Evolutionary conservation across 2,888 invertebrate genomes (phyloP).

Genomic region (Tanypteryx hageni): DNA sequence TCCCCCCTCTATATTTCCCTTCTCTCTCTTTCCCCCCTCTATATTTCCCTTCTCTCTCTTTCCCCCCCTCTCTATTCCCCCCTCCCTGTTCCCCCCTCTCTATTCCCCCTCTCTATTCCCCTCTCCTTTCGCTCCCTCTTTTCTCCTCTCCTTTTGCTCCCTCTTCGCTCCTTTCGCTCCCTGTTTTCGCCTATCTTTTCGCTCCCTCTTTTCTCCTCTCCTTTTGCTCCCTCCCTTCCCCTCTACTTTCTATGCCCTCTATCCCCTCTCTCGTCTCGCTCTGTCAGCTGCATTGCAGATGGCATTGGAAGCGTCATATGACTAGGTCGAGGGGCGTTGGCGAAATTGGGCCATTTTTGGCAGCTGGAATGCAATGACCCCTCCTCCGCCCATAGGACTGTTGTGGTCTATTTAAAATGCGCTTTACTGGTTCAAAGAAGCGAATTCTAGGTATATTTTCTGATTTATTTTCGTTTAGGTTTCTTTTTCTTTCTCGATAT

Average conservation of each 20-base stretch:
- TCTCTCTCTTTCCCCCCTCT: constrained; percentile 16
- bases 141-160: not conserved
- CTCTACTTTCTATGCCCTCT: not conserved
- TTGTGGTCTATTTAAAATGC: not conserved
- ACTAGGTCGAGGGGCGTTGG: not conserved
- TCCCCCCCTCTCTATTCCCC: not conserved
- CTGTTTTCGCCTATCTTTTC: not conserved
- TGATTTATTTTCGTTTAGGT: too few species aligned
- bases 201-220: not conserved
- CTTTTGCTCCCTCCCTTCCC: not conserved
- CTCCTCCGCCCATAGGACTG: not conserved
- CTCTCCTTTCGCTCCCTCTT: not conserved
- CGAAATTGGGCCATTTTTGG: not conserved
- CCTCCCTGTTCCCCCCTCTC: constrained; percentile 12
- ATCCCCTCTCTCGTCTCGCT: not conserved
- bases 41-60: constrained; percentile 13
- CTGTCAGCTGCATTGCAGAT: constrained; percentile 60
- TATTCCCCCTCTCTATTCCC: constrained; percentile 36
- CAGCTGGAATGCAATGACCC: not conserved
- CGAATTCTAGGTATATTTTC: too few species aligned
- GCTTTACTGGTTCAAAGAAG: too few species aligned
- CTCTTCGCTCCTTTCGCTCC: not conserved
- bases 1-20: not conserved
- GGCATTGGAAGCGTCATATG: constrained; percentile 29
- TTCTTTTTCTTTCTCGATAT: too few species aligned